A percentile compares a stretch with the other conserved stretches of the same genome.
Conservation (phyloP, 1,140 invertebrate genomes). For the Leptonema lineaticorne region DNA sequence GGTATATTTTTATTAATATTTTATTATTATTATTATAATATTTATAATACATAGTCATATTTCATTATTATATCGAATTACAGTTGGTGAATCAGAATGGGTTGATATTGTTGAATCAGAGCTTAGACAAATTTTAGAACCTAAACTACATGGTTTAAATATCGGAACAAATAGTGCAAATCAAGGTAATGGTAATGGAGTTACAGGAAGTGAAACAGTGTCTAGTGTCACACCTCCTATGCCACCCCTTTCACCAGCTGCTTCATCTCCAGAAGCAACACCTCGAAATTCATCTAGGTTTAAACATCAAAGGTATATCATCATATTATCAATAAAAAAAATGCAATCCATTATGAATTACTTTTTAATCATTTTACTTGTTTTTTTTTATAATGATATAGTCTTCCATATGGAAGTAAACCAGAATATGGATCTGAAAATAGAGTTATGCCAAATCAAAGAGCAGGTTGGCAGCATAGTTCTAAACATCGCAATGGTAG, state of each 20-base stretch:
- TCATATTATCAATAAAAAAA: background rate
- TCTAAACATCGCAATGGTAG: constrained; percentile 52
- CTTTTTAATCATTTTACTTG: background rate
- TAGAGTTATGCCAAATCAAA: constrained; percentile 43
- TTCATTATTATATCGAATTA: too few species aligned
- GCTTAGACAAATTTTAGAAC: constrained; percentile 73
- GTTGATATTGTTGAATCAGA: constrained; percentile 81
- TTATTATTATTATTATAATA: background rate
- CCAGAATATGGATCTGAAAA: constrained; percentile 53
- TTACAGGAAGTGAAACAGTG: constrained; percentile 65
- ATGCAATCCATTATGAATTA: background rate
- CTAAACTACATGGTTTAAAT: constrained; percentile 60
- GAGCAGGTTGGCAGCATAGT: constrained; percentile 47
- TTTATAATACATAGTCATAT: too few species aligned
- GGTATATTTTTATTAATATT: constrained; percentile 39
- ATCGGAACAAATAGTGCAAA: constrained; percentile 42
- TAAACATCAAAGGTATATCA: constrained; percentile 52
- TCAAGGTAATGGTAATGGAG: constrained; percentile 52
- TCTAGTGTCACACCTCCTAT: constrained; percentile 74
- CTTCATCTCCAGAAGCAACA: constrained; percentile 53
- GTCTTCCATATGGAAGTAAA: constrained; percentile 61
- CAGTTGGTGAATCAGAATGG: constrained; percentile 76
- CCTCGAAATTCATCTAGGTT: constrained; percentile 52
- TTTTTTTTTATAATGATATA: constrained; percentile 39
- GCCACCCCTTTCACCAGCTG: constrained; percentile 70